Conservation (phyloP, 2,888 invertebrate genomes). For the Melieria omissa region DNA sequence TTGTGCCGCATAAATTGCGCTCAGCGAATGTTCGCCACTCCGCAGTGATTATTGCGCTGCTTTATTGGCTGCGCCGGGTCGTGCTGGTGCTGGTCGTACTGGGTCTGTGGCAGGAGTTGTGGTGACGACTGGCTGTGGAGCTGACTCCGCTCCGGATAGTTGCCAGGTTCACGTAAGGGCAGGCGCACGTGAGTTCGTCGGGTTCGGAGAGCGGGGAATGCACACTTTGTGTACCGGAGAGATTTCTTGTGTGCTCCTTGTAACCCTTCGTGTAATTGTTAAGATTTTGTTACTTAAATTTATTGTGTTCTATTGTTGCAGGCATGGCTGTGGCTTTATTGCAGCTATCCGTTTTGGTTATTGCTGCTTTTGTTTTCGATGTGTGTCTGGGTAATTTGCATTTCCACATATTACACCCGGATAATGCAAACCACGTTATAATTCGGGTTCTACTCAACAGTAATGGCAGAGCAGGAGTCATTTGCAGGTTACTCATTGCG, state of each 20-base stretch:
- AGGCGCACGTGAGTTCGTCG: neutral
- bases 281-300: slow-evolving; percentile 60
- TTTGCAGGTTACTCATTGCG: no score
- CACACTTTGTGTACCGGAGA: neutral
- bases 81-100: slow-evolving; percentile 1
- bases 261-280: slow-evolving; percentile 53
- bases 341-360: slow-evolving; percentile 1
- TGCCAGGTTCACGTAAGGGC: neutral
- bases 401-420: neutral
- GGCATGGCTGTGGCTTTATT: no score
- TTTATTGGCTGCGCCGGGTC: slow-evolving; percentile 54
- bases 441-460: no score
- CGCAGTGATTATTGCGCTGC: slow-evolving; percentile 59
- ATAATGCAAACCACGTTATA: no score
- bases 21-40: neutral
- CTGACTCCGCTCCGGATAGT: no score
- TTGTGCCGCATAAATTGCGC: no score
- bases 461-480: no score
- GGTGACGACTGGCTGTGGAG: no score
- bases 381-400: slow-evolving; percentile 39
- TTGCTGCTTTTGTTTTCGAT: slow-evolving; percentile 7
- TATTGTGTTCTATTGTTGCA: slow-evolving; percentile 49
- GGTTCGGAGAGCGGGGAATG: neutral
- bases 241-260: slow-evolving; percentile 40
- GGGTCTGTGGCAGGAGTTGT: neutral